A percentile compares a stretch with the other conserved stretches of the same genome.
These are phyloP conservation scores for Hyles euphorbiae DNA, from an alignment of 1,140 invertebrate genomes.

Conservation along the genomic window DNA sequence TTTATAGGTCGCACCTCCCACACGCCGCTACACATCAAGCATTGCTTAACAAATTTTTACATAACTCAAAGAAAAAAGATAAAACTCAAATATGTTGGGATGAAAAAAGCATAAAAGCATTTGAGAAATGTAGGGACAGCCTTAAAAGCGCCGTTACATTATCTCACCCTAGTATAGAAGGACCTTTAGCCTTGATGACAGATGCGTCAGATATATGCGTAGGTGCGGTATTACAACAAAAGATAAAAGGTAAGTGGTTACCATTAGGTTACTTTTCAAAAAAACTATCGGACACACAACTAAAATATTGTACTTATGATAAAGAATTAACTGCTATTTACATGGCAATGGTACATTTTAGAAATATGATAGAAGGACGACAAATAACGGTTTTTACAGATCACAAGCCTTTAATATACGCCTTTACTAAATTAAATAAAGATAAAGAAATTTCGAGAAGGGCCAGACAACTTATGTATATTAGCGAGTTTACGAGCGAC, in stretches of 20 bases:
- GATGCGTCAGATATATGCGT: slow-evolving; percentile 22
- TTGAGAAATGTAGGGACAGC: slow-evolving; percentile 37
- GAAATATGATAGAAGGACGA: slow-evolving; percentile 31
- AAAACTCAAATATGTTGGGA: slow-evolving; percentile 35
- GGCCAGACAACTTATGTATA: slow-evolving; percentile 20
- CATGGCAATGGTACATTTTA: slow-evolving; percentile 6
- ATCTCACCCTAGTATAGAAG: background rate
- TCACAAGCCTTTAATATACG: slow-evolving; percentile 50
- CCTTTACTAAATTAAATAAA: slow-evolving; percentile 24
- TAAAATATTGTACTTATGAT: slow-evolving; percentile 11
- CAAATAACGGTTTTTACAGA: slow-evolving; percentile 44
- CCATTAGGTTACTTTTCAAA: slow-evolving; percentile 16
- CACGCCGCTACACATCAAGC: slow-evolving; percentile 29
- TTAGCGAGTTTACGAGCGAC: slow-evolving; percentile 20
- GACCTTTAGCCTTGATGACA: slow-evolving; percentile 12
- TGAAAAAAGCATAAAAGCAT: slow-evolving; percentile 19
- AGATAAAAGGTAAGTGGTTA: slow-evolving; percentile 3
- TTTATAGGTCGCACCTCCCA: slow-evolving; percentile 17
- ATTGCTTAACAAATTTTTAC: slow-evolving; percentile 35
- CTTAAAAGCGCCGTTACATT: slow-evolving; percentile 2
- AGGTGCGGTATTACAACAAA: slow-evolving; percentile 12
- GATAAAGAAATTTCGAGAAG: slow-evolving; percentile 17
- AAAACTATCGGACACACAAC: background rate
- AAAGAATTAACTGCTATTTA: slow-evolving; percentile 7
- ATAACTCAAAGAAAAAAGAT: slow-evolving; percentile 32